Base-by-base conservation (phyloP, 2,888 invertebrate genomes). In the Argyresthia albistria region DNA sequence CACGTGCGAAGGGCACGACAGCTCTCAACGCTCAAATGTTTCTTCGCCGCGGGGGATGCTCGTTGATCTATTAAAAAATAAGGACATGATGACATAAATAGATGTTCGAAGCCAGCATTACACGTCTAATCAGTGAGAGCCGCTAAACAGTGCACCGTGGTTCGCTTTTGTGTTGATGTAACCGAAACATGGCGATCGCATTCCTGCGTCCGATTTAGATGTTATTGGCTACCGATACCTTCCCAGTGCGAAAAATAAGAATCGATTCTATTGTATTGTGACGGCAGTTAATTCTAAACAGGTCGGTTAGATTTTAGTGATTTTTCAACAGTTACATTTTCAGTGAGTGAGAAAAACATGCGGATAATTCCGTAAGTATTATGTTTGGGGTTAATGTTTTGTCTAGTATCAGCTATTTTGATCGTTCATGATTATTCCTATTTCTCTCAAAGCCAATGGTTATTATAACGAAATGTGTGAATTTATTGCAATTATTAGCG, bases 51-150 rank as follows among this genome's bases (percentile, higher is more conserved):
- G 86, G 86, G 87, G 87, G 87, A 84, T 84, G 86, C 71, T 82
- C 72, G 66, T 68, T 70, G 80, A 82, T 87, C 87, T 87, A 87
- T 86, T 79, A 84, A 84, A 84, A 87, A 84, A 84, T 83, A 84
- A 87, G 80, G 82, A 86, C 83, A 80, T 81, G 75, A 79, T 79
- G 84, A 83, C 86, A 83, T 69, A 86, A 87, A 87, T 87, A 87
- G 87, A 87, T 76, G 68, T 78, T 77, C 67, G 69, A 73, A 70
- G 62, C 63, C 64, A 66, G 63, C 64, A 72, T 66, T 71, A 62
- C 66, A 71, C 67, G 67, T 62, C 64, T 69, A 73, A 80, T 76
- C 70, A 71, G 60, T 65, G 59, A 62, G 63, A 65, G 57, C 67
- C 63, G 69, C 73, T 73, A 67, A 63, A 67, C 58, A 55, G 58